A percentile compares a stretch with the other conserved stretches of the same genome.
phyloP scores from a whole-genome alignment of 1,140 invertebrate species.

The Drosophila punjabiensis region DNA sequence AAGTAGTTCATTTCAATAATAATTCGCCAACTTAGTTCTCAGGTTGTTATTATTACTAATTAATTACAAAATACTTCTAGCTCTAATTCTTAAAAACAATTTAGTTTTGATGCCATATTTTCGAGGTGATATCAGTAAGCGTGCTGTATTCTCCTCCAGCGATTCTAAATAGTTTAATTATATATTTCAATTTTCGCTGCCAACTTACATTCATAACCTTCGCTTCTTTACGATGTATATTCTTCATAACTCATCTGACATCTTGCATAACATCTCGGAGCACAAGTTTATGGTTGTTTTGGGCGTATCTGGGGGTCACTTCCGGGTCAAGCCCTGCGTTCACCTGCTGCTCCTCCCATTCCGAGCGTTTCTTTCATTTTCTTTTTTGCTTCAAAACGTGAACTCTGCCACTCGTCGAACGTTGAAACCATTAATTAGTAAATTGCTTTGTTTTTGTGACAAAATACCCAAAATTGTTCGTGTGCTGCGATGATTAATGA shows the following conservation, averaged over 20 bases:
- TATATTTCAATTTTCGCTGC: neutral
- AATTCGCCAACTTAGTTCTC: neutral
- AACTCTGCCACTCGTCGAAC: constrained; percentile 47
- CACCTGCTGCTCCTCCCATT: constrained; percentile 26
- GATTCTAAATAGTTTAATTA: constrained; percentile 26
- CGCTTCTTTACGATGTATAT: constrained; percentile 9
- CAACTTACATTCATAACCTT: constrained; percentile 12
- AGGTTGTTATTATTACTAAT: neutral
- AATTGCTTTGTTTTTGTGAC: constrained; percentile 79
- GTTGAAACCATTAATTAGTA: constrained; percentile 61
- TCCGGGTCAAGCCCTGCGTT: constrained; percentile 36
- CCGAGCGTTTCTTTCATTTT: constrained; percentile 29
- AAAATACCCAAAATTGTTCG: constrained; percentile 58
- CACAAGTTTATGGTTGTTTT: constrained; percentile 5
- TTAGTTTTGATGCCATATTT: neutral
- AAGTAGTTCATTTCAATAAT: too few relatives aligned
- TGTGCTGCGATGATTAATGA: constrained; percentile 64
- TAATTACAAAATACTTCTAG: neutral
- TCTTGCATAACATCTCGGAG: constrained; percentile 1
- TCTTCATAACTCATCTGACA: constrained; percentile 8
- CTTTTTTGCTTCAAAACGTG: neutral
- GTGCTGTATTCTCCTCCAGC: neutral
- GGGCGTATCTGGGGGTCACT: constrained; percentile 43
- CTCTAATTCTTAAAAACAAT: neutral
- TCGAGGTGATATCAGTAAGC: neutral